Evolutionary conservation across 2,888 invertebrate genomes (phyloP).

Genomic region (Smittia aterrima): DNA sequence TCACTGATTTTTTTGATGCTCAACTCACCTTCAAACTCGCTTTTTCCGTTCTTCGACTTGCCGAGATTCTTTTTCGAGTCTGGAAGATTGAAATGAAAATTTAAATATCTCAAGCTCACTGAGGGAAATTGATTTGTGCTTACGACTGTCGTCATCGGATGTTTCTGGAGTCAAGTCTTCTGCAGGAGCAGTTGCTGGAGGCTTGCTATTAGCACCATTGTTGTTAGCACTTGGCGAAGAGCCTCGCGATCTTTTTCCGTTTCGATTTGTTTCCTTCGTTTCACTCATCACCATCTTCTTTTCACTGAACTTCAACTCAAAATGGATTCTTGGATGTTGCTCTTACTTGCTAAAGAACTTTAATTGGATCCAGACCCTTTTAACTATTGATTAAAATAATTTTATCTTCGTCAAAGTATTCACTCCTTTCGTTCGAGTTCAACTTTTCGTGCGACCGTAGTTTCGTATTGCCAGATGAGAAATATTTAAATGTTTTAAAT

Average conservation of each 20-base stretch:
- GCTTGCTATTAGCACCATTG: background rate
- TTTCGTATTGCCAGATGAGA: background rate
- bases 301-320: background rate
- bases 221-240: constrained; percentile 5
- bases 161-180: constrained; percentile 30
- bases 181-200: background rate
- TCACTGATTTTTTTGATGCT: background rate
- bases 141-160: constrained; percentile 25
- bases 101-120: background rate
- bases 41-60: constrained; percentile 34
- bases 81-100: background rate
- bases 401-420: background rate
- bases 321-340: background rate
- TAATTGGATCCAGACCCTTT: background rate
- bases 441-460: constrained; percentile 1
- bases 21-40: constrained; percentile 35
- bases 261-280: constrained; percentile 3
- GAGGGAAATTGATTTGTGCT: too few relatives aligned
- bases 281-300: constrained; percentile 33
- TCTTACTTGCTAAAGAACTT: background rate
- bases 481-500: too few relatives aligned
- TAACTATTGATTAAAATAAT: background rate
- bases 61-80: constrained; percentile 33
- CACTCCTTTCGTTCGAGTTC: background rate
- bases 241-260: constrained; percentile 33